Percentiles rank a stretch among this genome's conserved stretches.
Evolutionary conservation across 2,113 vertebrate genomes (phyloP).

Genomic region (Oriolus oriolus): DNA sequence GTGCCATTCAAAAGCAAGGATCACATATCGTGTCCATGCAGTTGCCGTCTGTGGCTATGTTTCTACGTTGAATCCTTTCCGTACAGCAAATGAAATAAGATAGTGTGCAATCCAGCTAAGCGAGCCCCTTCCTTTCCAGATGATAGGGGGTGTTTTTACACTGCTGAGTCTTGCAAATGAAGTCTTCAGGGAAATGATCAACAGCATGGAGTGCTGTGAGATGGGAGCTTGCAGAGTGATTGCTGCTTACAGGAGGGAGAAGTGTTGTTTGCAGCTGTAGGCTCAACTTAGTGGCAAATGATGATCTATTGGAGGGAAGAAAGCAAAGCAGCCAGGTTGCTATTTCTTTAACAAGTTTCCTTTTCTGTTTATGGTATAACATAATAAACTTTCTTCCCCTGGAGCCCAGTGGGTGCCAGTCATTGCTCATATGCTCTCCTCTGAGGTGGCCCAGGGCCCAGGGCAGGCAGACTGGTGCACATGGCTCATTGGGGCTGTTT

Average conservation of each 20-base stretch:
- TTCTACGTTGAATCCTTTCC: not conserved
- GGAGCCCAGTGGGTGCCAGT: not conserved
- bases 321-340: not conserved
- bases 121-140: not conserved
- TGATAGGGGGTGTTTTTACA: not conserved
- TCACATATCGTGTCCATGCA: not conserved
- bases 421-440: not conserved
- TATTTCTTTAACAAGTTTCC: not conserved
- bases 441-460: not conserved
- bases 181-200: slow-evolving; percentile 31
- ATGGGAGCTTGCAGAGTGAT: not conserved
- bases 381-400: not conserved
- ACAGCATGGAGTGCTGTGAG: not conserved
- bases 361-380: not conserved
- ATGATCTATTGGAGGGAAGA: not conserved
- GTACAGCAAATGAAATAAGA: not conserved
- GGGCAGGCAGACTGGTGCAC: not conserved
- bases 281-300: not conserved
- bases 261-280: not conserved
- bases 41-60: not conserved
- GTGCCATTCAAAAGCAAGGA: not conserved
- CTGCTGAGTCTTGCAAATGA: slow-evolving; percentile 22
- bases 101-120: not conserved
- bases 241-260: not conserved
- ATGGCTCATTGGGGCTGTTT: not conserved